phyloP scores from a whole-genome alignment of 23 tunicate genomes.

The Phallusia fumigata region DNA sequence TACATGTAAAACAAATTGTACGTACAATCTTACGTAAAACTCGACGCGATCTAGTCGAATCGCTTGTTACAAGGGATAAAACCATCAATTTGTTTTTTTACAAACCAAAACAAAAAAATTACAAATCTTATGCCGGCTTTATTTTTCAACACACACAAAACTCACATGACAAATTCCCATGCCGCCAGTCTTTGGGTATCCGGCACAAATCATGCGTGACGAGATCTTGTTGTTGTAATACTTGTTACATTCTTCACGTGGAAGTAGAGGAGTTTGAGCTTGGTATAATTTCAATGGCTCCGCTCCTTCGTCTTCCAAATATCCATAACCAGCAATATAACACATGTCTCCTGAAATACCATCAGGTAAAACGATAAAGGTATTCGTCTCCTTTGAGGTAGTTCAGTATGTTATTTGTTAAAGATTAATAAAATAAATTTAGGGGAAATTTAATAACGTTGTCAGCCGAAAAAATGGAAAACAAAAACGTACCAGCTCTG shows the following conservation, averaged over 20 bases:
- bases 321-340: conserved; percentile 66
- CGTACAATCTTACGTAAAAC: too few relatives aligned
- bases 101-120: too few relatives aligned
- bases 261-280: conserved; percentile 59
- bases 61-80: too few relatives aligned
- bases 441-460: too few relatives aligned
- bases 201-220: conserved; percentile 83
- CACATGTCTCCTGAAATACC: conserved; percentile 47
- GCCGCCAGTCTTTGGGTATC: conserved; percentile 69
- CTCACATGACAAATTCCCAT: conserved; percentile 84
- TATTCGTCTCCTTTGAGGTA: background rate
- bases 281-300: conserved; percentile 28
- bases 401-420: background rate
- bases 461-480: background rate
- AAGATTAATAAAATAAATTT: too few relatives aligned
- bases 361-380: background rate
- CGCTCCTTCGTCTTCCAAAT: conserved; percentile 21
- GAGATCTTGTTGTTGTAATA: conserved; percentile 46
- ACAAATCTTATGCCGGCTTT: too few relatives aligned
- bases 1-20: too few relatives aligned
- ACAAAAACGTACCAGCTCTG: conserved; percentile 43
- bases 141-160: too few relatives aligned
- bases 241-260: conserved; percentile 40
- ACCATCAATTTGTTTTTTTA: too few relatives aligned
- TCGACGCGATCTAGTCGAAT: too few relatives aligned